These are phyloP conservation scores for Pimpla rufipes DNA, from an alignment of 2,888 invertebrate genomes.

Conservation along the genomic window DNA sequence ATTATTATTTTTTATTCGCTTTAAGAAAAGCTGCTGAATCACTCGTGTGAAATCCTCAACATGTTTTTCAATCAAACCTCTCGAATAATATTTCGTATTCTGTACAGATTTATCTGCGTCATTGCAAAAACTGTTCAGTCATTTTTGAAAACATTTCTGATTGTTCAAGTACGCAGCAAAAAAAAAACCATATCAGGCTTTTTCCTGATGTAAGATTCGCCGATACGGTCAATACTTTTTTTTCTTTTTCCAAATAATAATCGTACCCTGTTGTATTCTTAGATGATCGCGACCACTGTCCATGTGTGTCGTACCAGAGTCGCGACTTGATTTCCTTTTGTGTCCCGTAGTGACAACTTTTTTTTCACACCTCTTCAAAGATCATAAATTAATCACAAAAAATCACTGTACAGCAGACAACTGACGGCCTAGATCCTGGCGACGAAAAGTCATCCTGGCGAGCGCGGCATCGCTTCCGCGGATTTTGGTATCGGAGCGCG, in stretches of 20 bases:
- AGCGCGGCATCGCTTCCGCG: background rate
- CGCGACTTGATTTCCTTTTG: background rate
- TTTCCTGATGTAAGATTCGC: too few relatives aligned
- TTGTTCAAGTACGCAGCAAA: background rate
- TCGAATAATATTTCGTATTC: background rate
- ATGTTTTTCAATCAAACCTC: background rate
- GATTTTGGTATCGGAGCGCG: background rate
- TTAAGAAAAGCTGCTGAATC: background rate
- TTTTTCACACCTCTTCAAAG: background rate
- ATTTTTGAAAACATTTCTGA: background rate
- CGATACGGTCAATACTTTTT: background rate
- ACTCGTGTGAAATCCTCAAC: background rate
- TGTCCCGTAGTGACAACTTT: background rate
- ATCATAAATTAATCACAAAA: constrained; percentile 1
- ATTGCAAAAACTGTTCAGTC: background rate
- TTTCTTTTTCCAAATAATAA: background rate
- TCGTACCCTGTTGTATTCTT: constrained; percentile 52
- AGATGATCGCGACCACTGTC: constrained; percentile 37
- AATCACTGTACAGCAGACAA: background rate
- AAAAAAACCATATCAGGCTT: too few relatives aligned
- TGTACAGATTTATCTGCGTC: background rate
- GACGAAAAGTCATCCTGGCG: constrained; percentile 26
- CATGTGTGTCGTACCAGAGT: constrained; percentile 47
- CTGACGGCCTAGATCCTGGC: constrained; percentile 16
- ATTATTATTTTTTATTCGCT: background rate